A percentile compares a stretch with the other conserved stretches of the same genome.
Evolutionary conservation across 2,113 vertebrate species (phyloP).

Genomic region (Varanus salvator): DNA sequence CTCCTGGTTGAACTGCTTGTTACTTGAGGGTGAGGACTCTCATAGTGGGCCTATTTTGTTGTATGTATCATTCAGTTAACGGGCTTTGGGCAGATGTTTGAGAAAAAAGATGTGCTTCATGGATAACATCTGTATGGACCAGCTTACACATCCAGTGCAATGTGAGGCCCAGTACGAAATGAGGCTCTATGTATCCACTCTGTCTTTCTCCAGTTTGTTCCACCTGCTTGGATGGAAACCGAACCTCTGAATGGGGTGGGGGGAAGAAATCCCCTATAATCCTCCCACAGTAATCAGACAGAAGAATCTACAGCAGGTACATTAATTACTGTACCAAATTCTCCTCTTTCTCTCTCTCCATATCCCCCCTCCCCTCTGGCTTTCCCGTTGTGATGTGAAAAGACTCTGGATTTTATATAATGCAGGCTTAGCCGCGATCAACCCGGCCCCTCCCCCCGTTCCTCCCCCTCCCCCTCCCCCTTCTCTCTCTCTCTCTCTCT

Average conservation of each 20-base stretch:
- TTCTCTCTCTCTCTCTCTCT: neutral
- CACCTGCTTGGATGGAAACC: neutral
- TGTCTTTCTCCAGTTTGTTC: neutral
- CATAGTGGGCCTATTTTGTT: too few species aligned
- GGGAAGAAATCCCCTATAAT: neutral
- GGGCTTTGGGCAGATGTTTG: neutral
- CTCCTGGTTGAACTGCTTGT: neutral
- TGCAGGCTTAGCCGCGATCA: conserved; percentile 32
- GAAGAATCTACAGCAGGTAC: neutral
- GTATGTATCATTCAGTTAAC: neutral
- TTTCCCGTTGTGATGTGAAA: neutral
- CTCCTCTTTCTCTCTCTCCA: neutral
- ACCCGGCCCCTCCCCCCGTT: conserved; percentile 4
- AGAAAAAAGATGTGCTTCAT: too few species aligned
- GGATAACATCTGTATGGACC: too few species aligned
- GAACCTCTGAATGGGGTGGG: neutral
- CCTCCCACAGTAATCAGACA: neutral
- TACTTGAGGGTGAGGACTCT: neutral
- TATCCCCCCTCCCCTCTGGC: neutral
- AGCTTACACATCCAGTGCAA: neutral
- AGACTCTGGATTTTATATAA: conserved; percentile 36
- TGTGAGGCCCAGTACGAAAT: neutral
- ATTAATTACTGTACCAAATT: neutral
- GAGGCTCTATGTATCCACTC: neutral
- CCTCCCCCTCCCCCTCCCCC: neutral